Evolutionary conservation across 2,113 vertebrate species (phyloP), one percentile per base, ranked within the genome.

Genomic region (Cryptomyrus ogoouensis): DNA sequence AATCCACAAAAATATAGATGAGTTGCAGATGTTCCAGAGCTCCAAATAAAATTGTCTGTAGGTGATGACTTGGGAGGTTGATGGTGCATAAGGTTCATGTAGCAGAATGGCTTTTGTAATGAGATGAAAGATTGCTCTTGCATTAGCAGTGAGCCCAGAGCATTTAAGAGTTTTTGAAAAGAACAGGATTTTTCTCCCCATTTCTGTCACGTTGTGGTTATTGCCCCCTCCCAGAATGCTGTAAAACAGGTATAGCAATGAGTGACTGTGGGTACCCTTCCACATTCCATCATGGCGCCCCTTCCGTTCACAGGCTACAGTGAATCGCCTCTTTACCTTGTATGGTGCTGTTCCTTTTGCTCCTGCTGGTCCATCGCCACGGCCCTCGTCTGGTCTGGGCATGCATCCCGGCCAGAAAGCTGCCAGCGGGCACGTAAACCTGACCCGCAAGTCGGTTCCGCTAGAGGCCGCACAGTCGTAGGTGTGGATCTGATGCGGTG

Each of bases 311-410:
- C 47, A 17, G 66, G 42, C 88, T 44, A 5, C 49, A 39, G 88
- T 53, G n/a, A 24, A 7, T 50, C 3, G 47, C 88, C 50, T 39
- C 74, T 53, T 87, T 70, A 19, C 77, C 49, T 31, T 83, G n/a
- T 83, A 77, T 89, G 74, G 88, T 42, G n/a, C 85, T 87, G 85
- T 17, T 89, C 47, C 56, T 53, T 17, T 42, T 35, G 74, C 17
- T 80, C 74, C 74, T 17, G 13, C 74, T 39, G 70, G 70, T 80
- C 74, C 15, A 15, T 80, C 2, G 5, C 70, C 50, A 31, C 31
- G 2, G 49, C 88, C 47, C 88, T 27, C 44, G 9, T 12, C 84
- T 89, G 27, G 24, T 74, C 74, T 15, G 17, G 35, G 19, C 35
- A 31, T 21, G 70, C 70, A 77, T 35, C 47, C 66, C 21, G 66